Conservation (phyloP, 2,113 vertebrate genomes). For the Boleophthalmus pectinirostris region DNA sequence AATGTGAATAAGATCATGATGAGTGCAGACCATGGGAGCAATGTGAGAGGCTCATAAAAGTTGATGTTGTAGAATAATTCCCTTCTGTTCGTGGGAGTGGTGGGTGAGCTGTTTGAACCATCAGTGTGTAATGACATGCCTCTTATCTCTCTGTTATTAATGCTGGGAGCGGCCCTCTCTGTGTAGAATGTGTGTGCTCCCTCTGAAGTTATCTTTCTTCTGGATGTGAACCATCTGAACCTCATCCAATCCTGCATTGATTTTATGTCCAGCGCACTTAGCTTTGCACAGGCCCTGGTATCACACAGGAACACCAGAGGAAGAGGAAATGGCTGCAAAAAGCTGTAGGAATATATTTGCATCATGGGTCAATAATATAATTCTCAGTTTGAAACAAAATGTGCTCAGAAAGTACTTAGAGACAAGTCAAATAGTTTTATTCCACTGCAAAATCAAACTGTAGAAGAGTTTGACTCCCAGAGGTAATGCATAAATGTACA, state of each 20-base stretch:
- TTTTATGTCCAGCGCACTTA: background rate
- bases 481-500: too few relatives aligned
- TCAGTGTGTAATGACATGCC: background rate
- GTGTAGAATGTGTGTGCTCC: background rate
- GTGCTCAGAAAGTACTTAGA: background rate
- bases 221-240: conserved; percentile 5
- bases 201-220: conserved; percentile 1
- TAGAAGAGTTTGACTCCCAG: too few relatives aligned
- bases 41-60: too few relatives aligned
- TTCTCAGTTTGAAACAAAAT: background rate
- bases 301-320: background rate
- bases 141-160: background rate
- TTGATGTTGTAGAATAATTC: too few relatives aligned
- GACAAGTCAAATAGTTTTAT: background rate
- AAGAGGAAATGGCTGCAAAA: background rate
- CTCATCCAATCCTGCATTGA: conserved; percentile 3
- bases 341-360: background rate
- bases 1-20: too few relatives aligned
- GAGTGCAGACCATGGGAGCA: too few relatives aligned
- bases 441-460: background rate
- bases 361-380: background rate
- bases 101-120: background rate
- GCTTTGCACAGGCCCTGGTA: background rate
- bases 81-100: background rate
- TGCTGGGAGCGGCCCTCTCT: background rate